Base-by-base conservation (phyloP, 2,888 invertebrate species). In the Diarsia mendica region DNA sequence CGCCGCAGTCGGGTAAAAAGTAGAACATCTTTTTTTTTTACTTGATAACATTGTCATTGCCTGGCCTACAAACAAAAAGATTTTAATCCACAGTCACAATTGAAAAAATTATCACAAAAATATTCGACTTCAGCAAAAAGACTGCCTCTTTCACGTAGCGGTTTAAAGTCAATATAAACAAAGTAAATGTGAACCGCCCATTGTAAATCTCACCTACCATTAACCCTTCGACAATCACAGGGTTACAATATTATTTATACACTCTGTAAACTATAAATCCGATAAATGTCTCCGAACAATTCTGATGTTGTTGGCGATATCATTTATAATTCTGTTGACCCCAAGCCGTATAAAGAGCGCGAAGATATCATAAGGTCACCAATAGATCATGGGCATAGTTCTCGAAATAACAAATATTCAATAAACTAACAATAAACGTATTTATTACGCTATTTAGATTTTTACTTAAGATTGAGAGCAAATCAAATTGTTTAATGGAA, bases 391-490 rank as follows among this genome's bases (percentile, higher is more conserved):
- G 76, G 77, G 49, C 75, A 75, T 53, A 72, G 63, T 70, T 72
- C 75, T 75, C 68, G 33, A 84, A 78, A 71, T 77, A 83, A 87
- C 86, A 84, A 82, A 82, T 79, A 83, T 86, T 83, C 84, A 85
- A 84, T 87, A 85, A 86, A 81, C 79, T 79, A 76, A 85, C 85
- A 87, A 79, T 83, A 84, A 85, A 73, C 68, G 77, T 85, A 89
- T 88, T 87, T 89, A 89, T 89, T 79, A 77, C 82, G 73, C 85
- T 82, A 88, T 89, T 89, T 88, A 89, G 89, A 90, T 89, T 87
- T 84, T 82, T 85, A 85, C 76, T 80, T 79, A 28, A 89, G 89
- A 89, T 90, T 89, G 81, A 71, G 80, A 83, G 82, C 79, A 80
- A 89, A 85, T 86, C 77, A 79, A 86, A 86, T 80, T 84, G 77